These are phyloP conservation scores for Sebastes fasciatus DNA, from an alignment of 2,113 vertebrate species.

Conservation along the genomic window DNA sequence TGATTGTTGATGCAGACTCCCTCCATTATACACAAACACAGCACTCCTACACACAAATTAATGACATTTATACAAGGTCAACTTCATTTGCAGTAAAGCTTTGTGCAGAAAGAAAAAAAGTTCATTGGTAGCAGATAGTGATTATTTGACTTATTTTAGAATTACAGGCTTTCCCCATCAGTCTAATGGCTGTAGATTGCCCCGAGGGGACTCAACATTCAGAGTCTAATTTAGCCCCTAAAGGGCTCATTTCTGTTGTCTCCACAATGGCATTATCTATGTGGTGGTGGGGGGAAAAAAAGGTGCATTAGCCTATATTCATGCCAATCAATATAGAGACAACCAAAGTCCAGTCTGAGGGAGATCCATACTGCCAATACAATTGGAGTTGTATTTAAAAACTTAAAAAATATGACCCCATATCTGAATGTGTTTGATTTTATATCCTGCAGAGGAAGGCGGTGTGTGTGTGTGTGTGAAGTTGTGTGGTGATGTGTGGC, in stretches of 20 bases:
- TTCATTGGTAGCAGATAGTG: constrained; percentile 25
- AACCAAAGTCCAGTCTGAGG: constrained; percentile 40
- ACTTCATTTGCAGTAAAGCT: constrained; percentile 2
- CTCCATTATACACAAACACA: not conserved
- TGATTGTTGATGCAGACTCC: constrained; percentile 6
- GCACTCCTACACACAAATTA: not conserved
- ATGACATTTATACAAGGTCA: not conserved
- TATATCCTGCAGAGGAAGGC: not conserved
- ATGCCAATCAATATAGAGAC: constrained; percentile 69
- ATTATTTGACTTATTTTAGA: constrained; percentile 43
- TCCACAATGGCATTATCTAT: constrained; percentile 64
- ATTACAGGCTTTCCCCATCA: constrained; percentile 27
- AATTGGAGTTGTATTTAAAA: constrained; percentile 30
- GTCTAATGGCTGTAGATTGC: constrained; percentile 34
- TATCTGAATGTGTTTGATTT: constrained; percentile 12
- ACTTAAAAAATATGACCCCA: not conserved
- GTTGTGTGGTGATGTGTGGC: constrained; percentile 36
- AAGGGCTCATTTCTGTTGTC: constrained; percentile 68
- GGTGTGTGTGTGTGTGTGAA: not conserved
- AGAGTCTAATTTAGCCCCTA: constrained; percentile 52
- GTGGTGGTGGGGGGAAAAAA: constrained; percentile 35
- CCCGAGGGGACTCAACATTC: constrained; percentile 53
- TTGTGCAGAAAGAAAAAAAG: constrained; percentile 14
- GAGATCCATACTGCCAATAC: constrained; percentile 30
- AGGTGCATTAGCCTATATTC: constrained; percentile 71